Evolutionary conservation across 1,140 invertebrate genomes (phyloP), one percentile per base, ranked within the genome.

Genomic region (Nebria ingens): DNA sequence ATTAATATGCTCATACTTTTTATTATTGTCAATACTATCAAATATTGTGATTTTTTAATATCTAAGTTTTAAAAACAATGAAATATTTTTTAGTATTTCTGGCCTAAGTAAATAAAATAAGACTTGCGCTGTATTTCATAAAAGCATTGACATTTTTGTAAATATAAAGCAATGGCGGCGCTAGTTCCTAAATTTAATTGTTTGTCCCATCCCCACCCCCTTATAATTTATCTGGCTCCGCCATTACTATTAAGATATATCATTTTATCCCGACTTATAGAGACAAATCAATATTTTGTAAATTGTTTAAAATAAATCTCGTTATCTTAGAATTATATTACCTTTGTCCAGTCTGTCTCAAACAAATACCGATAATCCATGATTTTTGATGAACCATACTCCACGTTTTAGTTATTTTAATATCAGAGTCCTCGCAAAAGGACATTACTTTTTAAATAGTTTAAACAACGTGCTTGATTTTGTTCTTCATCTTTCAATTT

Each of bases 31-130:
- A 12, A 45, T 45, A 12, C 9, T 4, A 45, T 45, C 4, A 34
- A 34, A 45, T 45, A 45, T 45, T 45, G 40, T 45, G 40, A 45
- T 45, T 17, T 45, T 45, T 45, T 45, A 11, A 34, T n/a, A n/a
- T n/a, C n/a, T n/a, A n/a, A n/a, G n/a, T n/a, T n/a, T 13, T 6
- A 13, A 6, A 29, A 13, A 29, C 4, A 29, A 13, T 29, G 25
- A 29, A 29, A 6, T 6, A 29, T 6, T 29, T 6, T 6, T 29
- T 29, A 29, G 25, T 6, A 29, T 29, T 29, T 29, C 25, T 6
- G 25, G 25, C 25, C 25, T 45, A 12, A 45, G 40, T 17, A 45
- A 45, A 45, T 11, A 45, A 34, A 34, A 34, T n/a, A 34, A n/a
- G 25, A 6, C 25, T 34, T 9, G n/a, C n/a, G 25, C 25, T 34